Evolutionary conservation across 2,888 invertebrate species (phyloP), one percentile per base, ranked within the genome.

Genomic region (Amaurobius ferox): DNA sequence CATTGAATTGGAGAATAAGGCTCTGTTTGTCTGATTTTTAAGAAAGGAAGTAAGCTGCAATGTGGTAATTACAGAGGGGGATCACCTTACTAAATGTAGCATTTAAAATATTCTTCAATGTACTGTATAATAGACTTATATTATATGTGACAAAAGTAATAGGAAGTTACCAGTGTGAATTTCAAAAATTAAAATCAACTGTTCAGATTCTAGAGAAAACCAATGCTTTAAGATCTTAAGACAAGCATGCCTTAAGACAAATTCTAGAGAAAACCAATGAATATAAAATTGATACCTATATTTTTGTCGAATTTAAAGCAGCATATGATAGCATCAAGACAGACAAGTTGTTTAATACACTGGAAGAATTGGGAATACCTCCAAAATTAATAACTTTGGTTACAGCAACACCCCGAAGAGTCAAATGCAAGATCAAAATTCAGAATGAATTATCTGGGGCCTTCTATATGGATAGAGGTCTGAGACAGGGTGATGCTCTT

Each of bases 1-100:
- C n/a, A n/a, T n/a, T n/a, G n/a, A n/a, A n/a, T n/a, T n/a, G n/a
- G n/a, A n/a, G n/a, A n/a, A n/a, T n/a, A n/a, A n/a, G n/a, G n/a
- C n/a, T n/a, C n/a, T 48, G 16, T 6, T 48, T 61, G 13, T 11
- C 61, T 1, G 5, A 66, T 74, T 55, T 66, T 32, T 16, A 55
- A 83, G 23, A 80, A 66, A 76, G 55, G 66, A 48, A 16, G 26
- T 23, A 28, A 13, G 9, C 26, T 62, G 11, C 7, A 48, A 16
- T 16, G 48, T 19, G 16, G 7, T 5, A 48, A 48, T 16, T 48
- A 48, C 19, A 48, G 48, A 39, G 39, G 48, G 16, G 35, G 9
- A 48, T 48, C 3, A 48, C 7, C 16, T 16, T 48, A 5, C 19
- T 48, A 5, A 7, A 16, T 19, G 19, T 35, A 7, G 5, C 9